Evolutionary conservation across 2,888 invertebrate species (phyloP), one percentile per base, ranked within the genome.

Genomic region (Papilio protenor): DNA sequence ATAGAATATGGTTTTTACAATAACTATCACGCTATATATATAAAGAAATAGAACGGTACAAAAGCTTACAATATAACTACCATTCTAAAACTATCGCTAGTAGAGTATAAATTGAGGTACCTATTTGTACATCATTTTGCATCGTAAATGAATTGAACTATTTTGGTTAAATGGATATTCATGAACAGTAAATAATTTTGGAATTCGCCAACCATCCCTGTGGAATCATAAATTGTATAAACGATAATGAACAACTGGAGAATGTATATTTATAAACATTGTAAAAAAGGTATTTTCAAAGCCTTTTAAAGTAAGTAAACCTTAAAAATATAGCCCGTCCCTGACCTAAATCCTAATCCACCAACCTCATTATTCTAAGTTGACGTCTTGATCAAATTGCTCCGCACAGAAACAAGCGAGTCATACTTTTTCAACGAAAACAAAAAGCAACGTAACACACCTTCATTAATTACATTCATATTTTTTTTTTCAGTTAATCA

Each of bases 401-500:
- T 79, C 76, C 55, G 79, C 75, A 79, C 77, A 79, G 81, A 88
- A 87, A 87, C 81, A 83, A 82, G 81, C 83, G 84, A 87, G 87
- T 88, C 88, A 88, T 85, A 85, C 84, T 80, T 81, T 81, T 83
- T 80, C 78, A 79, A 79, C 83, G 82, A 83, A 76, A 76, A 80
- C 77, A 77, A 82, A 84, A 82, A 84, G 83, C 82, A 82, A 85
- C 85, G 84, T 83, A 86, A 85, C 88, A 88, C 86, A 84, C 85
- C 84, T 82, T 86, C 88, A 89, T 91, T 92, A 91, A 92, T 91
- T 91, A 91, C 87, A 85, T 85, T 83, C 87, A 87, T 88, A 86
- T 86, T 77, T 79, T 80, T 89, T 91, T 90, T 91, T 91, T 87
- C 86, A 87, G 89, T 89, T 90, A 90, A 90, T 91, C 89, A 91